These are phyloP conservation scores for Melanerpes aurifrons DNA, from an alignment of 2,113 vertebrate species.

Conservation along the genomic window DNA sequence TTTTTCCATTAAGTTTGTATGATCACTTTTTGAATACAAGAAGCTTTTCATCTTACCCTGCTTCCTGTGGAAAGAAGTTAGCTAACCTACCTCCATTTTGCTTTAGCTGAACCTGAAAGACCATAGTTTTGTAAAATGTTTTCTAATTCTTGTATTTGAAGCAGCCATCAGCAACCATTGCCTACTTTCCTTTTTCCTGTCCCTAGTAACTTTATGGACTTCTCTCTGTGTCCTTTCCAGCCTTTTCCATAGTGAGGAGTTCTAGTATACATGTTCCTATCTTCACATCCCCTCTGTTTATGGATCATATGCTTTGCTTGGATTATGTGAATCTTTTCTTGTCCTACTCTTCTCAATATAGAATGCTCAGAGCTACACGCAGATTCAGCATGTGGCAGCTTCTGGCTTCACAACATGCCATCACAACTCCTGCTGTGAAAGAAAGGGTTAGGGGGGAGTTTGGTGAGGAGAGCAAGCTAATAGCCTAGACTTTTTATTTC, in stretches of 20 bases:
- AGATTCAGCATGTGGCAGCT: neutral
- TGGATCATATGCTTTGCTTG: neutral
- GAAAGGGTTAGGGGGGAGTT: accelerated
- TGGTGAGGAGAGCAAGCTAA: accelerated
- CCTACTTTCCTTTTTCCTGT: neutral
- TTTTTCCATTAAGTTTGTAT: neutral
- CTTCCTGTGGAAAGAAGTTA: neutral
- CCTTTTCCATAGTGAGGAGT: neutral
- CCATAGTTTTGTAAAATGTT: neutral
- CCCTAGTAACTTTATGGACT: neutral
- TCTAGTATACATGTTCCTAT: accelerated
- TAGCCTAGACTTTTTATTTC: neutral
- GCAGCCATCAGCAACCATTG: neutral
- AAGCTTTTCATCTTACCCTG: neutral
- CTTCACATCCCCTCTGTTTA: neutral
- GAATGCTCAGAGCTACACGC: accelerated
- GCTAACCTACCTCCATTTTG: neutral
- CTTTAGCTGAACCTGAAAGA: neutral
- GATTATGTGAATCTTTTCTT: neutral
- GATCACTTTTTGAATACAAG: neutral
- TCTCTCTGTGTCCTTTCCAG: neutral
- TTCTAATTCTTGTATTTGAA: neutral
- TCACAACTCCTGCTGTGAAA: accelerated
- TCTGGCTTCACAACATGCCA: neutral
- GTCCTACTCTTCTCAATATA: accelerated